These are phyloP conservation scores for Drosophila varians DNA, from an alignment of 1,140 invertebrate species.

Conservation along the genomic window DNA sequence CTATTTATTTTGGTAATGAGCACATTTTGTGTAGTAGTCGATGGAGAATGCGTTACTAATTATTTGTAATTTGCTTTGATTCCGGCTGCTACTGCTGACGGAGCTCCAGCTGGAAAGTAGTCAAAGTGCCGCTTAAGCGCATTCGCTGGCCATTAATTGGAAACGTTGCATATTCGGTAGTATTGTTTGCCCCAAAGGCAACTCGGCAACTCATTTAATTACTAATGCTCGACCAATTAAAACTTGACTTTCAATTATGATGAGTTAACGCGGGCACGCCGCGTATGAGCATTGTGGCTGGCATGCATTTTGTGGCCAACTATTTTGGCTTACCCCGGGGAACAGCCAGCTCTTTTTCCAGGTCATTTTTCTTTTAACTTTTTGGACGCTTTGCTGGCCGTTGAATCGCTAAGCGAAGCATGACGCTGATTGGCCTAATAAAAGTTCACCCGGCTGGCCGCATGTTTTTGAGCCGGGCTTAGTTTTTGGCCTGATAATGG, in stretches of 20 bases:
- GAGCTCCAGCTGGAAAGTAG: constrained; percentile 9
- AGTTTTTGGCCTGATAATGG: constrained; percentile 2
- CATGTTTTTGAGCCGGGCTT: constrained; percentile 16
- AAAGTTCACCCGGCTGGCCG: constrained; percentile 5
- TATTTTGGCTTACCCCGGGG: constrained; percentile 63
- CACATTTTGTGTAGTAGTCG: constrained; percentile 9
- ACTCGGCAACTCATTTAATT: constrained; percentile 56
- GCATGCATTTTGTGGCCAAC: constrained; percentile 24
- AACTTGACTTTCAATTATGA: constrained; percentile 65
- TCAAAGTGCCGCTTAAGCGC: constrained; percentile 58
- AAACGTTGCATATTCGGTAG: constrained; percentile 1
- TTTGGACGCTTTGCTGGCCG: constrained; percentile 10
- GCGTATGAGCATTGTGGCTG: constrained; percentile 65
- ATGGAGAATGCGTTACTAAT: constrained; percentile 60
- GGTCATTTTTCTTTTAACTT: constrained; percentile 33
- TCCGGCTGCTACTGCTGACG: constrained; percentile 17
- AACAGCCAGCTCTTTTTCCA: neutral
- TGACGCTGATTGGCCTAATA: constrained; percentile 47
- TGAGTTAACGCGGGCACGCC: constrained; percentile 14
- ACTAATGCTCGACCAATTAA: constrained; percentile 66
- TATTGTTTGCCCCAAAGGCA: neutral
- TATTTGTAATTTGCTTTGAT: constrained; percentile 77
- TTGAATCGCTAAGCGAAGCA: constrained; percentile 36
- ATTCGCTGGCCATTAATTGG: constrained; percentile 62
- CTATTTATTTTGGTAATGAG: constrained; percentile 54